These are phyloP conservation scores for Poicephalus gulielmi DNA, from an alignment of 2,113 vertebrate species.

Conservation along the genomic window DNA sequence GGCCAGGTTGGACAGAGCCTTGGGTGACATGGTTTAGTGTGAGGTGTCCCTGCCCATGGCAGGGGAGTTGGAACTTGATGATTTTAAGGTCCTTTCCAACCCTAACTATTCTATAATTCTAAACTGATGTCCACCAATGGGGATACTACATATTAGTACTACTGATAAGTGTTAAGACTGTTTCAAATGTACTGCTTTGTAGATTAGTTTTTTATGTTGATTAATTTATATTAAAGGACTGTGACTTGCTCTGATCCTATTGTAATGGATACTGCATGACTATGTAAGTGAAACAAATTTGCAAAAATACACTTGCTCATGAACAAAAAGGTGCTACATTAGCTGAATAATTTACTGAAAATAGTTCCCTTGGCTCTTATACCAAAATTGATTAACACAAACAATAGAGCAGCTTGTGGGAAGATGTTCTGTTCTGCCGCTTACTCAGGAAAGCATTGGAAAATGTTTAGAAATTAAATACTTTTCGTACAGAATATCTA, in stretches of 20 bases:
- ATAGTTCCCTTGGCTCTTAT: not conserved
- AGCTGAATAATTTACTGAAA: not conserved
- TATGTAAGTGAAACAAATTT: not conserved
- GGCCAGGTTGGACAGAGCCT: too few relatives aligned
- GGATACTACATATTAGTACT: not conserved
- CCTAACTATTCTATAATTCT: too few relatives aligned
- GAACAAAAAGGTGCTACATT: not conserved
- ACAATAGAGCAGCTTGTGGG: not conserved
- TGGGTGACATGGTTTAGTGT: too few relatives aligned
- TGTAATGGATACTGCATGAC: not conserved
- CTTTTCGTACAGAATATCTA: not conserved
- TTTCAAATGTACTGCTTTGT: not conserved
- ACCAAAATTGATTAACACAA: not conserved
- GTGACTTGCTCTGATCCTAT: not conserved
- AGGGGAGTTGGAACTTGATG: too few relatives aligned
- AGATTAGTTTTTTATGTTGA: not conserved
- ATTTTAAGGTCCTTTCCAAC: too few relatives aligned
- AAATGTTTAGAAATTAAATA: not conserved
- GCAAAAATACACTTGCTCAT: not conserved
- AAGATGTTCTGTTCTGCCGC: not conserved
- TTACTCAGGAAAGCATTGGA: not conserved
- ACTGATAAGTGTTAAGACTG: not conserved
- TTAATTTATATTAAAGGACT: not conserved
- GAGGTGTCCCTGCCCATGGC: too few relatives aligned
- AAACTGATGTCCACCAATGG: not conserved